phyloP scores from a whole-genome alignment of 2,797 vertebrate species.

The Pristis pectinata region DNA sequence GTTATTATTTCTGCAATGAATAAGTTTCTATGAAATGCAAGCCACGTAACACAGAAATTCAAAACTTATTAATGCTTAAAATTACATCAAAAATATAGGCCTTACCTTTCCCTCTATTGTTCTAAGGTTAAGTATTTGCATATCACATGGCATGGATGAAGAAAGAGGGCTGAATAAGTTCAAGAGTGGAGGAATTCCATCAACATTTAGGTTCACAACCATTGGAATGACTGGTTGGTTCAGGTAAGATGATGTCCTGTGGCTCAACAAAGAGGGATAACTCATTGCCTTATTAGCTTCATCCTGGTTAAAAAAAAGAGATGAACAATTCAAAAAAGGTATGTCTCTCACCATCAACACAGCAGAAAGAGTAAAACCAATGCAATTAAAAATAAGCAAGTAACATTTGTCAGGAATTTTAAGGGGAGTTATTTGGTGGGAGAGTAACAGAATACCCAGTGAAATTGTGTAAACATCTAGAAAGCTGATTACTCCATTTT shows the following conservation, averaged over 20 bases:
- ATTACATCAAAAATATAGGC: not conserved
- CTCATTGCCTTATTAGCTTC: constrained; percentile 60
- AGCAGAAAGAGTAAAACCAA: not conserved
- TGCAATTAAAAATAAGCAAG: not conserved
- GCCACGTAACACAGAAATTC: not conserved
- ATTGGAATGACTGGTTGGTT: constrained; percentile 73
- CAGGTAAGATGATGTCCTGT: constrained; percentile 67
- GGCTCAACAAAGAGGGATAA: constrained; percentile 76
- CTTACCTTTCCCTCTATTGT: constrained; percentile 76
- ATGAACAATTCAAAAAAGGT: not conserved
- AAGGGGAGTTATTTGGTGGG: not conserved
- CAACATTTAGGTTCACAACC: constrained; percentile 49
- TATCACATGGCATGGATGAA: constrained; percentile 75
- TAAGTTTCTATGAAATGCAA: not conserved
- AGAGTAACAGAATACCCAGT: not conserved
- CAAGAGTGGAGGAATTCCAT: constrained; percentile 49
- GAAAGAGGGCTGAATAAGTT: constrained; percentile 62
- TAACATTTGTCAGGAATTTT: not conserved
- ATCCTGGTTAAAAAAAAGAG: constrained; percentile 51
- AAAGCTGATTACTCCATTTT: not conserved
- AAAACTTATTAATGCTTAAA: not conserved
- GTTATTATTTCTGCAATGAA: not conserved
- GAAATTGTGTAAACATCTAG: not conserved
- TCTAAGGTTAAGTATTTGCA: constrained; percentile 79
- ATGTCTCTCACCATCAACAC: not conserved